These are phyloP conservation scores for Lates calcarifer DNA, from an alignment of 2,113 vertebrate species.

Conservation along the genomic window DNA sequence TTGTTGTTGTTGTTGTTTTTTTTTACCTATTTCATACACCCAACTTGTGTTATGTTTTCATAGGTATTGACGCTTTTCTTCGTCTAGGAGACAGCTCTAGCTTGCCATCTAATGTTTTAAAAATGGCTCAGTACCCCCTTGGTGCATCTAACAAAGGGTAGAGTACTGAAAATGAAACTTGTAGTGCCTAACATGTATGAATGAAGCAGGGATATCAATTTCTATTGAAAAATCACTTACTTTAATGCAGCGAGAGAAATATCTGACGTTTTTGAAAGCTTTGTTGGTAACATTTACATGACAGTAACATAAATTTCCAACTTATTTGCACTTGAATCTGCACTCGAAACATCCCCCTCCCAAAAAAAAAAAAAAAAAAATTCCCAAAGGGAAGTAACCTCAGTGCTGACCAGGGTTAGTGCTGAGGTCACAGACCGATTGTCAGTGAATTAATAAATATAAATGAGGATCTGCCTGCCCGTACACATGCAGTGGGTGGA, in stretches of 20 bases:
- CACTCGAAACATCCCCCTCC: background rate
- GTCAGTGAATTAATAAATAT: slow-evolving; percentile 25
- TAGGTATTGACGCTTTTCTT: background rate
- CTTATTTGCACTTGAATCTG: background rate
- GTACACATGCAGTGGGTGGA: background rate
- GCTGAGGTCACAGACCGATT: slow-evolving; percentile 18
- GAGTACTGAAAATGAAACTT: background rate
- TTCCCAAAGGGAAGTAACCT: background rate
- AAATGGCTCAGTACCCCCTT: background rate
- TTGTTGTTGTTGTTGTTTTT: background rate
- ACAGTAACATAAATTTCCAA: background rate
- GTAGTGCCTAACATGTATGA: background rate
- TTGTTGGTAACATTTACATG: background rate
- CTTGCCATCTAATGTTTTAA: slow-evolving; percentile 38
- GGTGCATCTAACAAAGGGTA: background rate
- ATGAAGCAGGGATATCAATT: background rate
- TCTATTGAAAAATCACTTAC: background rate
- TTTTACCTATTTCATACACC: background rate
- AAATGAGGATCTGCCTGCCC: slow-evolving; percentile 22
- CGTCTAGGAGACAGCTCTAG: background rate
- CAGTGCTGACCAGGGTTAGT: background rate
- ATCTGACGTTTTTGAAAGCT: background rate
- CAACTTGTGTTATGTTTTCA: background rate
- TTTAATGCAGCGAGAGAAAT: background rate
- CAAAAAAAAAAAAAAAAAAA: background rate